phyloP scores from a whole-genome alignment of 92 coral and sea anemone genomes.

The Umimayanthus kanabou region DNA sequence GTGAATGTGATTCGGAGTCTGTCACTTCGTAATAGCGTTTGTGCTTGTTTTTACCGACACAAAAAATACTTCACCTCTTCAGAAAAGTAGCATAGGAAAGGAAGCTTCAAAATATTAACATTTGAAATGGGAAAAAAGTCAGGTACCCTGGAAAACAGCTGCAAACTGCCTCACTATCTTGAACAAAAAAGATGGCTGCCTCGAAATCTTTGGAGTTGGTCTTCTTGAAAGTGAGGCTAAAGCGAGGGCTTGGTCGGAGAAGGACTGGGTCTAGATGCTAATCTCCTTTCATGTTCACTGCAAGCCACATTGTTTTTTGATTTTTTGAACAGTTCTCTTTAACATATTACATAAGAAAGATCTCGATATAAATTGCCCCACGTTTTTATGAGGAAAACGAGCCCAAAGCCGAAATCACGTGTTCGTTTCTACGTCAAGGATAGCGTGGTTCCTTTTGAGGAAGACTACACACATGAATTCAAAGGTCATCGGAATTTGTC shows the following conservation, averaged over 20 bases:
- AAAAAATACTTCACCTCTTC: conserved; percentile 26
- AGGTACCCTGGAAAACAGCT: conserved; percentile 60
- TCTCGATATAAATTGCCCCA: background rate
- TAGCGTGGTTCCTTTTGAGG: conserved; percentile 79
- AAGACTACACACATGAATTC: conserved; percentile 84
- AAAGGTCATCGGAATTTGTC: conserved; percentile 92
- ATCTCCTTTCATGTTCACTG: too few relatives aligned
- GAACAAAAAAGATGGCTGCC: conserved; percentile 77
- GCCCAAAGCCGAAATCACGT: conserved; percentile 22
- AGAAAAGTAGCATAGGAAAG: conserved; percentile 1
- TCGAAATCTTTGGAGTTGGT: conserved; percentile 63
- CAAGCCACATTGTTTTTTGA: too few relatives aligned
- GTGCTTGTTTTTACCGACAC: conserved; percentile 7
- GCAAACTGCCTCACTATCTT: conserved; percentile 60
- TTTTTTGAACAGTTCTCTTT: too few relatives aligned
- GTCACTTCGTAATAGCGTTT: conserved; percentile 32
- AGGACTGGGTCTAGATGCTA: conserved; percentile 21
- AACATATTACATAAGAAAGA: background rate
- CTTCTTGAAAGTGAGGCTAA: conserved; percentile 72
- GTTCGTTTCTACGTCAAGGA: conserved; percentile 63
- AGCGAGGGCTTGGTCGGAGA: conserved; percentile 55
- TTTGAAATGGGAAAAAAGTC: conserved; percentile 21
- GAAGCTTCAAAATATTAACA: background rate
- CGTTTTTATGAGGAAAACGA: conserved; percentile 27
- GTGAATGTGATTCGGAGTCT: conserved; percentile 2